phyloP scores from a whole-genome alignment of 2,113 vertebrate species.

The Macrotis lagotis region DNA sequence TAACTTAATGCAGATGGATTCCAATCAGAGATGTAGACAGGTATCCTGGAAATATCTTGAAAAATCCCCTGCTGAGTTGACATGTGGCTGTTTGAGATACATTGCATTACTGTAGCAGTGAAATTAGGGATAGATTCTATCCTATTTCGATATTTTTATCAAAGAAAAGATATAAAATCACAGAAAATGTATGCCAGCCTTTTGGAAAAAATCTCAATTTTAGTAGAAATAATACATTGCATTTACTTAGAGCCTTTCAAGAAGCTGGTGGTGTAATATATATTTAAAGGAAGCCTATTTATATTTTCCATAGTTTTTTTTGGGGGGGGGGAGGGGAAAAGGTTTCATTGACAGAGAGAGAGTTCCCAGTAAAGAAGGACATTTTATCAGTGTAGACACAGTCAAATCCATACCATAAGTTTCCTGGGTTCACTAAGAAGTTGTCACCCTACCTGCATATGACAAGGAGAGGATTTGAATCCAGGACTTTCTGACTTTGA shows the following conservation, averaged over 20 bases:
- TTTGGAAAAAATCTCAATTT: conserved; percentile 18
- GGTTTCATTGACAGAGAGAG: background rate
- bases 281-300: background rate
- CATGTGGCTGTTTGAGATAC: conserved; percentile 36
- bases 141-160: conserved; percentile 36
- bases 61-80: conserved; percentile 12
- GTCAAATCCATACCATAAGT: background rate
- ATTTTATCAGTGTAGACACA: background rate
- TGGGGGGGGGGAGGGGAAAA: background rate
- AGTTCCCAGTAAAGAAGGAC: background rate
- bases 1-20: conserved; percentile 34
- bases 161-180: background rate
- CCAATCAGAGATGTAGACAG: conserved; percentile 32
- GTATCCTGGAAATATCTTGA: conserved; percentile 21
- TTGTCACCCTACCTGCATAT: background rate
- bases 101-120: conserved; percentile 6
- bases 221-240: background rate
- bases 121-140: conserved; percentile 30
- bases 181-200: conserved; percentile 15
- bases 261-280: background rate
- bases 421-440: background rate
- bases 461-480: background rate
- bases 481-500: background rate
- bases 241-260: background rate
- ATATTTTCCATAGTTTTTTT: background rate